Conservation (phyloP, 2,888 invertebrate genomes). For the Oscheius myriophilus region DNA sequence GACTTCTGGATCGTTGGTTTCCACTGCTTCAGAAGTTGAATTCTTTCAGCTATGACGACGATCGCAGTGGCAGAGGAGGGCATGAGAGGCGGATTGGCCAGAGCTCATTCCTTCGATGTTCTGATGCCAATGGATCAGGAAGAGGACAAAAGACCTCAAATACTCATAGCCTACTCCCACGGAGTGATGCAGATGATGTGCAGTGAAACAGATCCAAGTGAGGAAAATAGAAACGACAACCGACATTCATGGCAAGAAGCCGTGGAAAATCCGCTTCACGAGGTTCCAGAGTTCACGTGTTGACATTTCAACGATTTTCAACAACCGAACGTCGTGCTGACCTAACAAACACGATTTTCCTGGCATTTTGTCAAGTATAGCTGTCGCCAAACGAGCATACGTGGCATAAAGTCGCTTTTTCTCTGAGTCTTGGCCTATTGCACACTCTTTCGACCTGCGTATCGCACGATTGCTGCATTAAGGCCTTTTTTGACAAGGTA, state of each 20-base stretch:
- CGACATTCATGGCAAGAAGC: too few species aligned
- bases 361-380: too few species aligned
- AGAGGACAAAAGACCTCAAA: constrained; percentile 18
- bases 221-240: constrained; percentile 37
- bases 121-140: constrained; percentile 1
- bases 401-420: too few species aligned
- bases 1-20: constrained; percentile 12
- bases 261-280: too few species aligned
- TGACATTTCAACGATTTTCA: too few species aligned
- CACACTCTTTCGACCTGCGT: background rate
- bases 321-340: too few species aligned
- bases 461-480: too few species aligned
- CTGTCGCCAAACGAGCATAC: too few species aligned
- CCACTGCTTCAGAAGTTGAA: background rate
- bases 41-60: constrained; percentile 19
- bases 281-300: too few species aligned
- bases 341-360: too few species aligned
- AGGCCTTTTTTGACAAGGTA: too few species aligned
- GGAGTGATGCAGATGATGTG: constrained; percentile 89
- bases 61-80: constrained; percentile 17
- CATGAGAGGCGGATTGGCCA: constrained; percentile 11
- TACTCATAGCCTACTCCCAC: constrained; percentile 87
- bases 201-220: constrained; percentile 86
- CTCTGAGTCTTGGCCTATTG: too few species aligned
- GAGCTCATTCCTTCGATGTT: constrained; percentile 2